Conservation (phyloP, 2,797 vertebrate genomes). For the Paguma larvata region DNA sequence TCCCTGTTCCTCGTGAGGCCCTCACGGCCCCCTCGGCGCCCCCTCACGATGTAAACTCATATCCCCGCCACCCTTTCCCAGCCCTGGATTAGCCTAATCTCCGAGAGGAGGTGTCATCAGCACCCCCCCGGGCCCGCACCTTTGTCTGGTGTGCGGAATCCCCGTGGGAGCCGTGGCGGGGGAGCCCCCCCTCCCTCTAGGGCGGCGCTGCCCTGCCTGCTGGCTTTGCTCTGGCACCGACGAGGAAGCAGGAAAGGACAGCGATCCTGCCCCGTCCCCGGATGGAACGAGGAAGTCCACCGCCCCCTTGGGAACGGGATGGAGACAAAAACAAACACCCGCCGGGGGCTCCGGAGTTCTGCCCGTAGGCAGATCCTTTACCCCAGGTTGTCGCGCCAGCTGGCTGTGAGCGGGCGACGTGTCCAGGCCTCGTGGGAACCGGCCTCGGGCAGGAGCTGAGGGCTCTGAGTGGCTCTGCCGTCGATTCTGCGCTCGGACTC, state of each 20-base stretch:
- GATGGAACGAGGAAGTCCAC: neutral
- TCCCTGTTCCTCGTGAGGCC: neutral
- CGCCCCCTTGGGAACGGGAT: neutral
- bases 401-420: no score
- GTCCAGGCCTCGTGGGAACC: no score
- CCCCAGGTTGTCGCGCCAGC: no score
- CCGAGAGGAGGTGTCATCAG: neutral
- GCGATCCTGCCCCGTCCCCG: accelerated
- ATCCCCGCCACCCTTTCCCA: neutral
- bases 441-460: neutral
- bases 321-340: neutral
- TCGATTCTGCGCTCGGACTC: neutral
- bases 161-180: neutral
- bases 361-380: neutral
- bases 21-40: no score
- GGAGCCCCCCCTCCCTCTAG: neutral
- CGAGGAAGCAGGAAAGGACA: no score
- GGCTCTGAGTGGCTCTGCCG: neutral
- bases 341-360: neutral
- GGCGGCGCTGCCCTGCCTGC: neutral
- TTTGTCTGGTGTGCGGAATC: neutral
- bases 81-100: neutral
- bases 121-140: neutral
- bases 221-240: neutral
- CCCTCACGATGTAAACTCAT: accelerated